Percentiles rank a stretch among this genome's conserved stretches.
These are phyloP conservation scores for Gastracanthus pulcherrimus DNA, from an alignment of 2,888 invertebrate species.

Conservation along the genomic window DNA sequence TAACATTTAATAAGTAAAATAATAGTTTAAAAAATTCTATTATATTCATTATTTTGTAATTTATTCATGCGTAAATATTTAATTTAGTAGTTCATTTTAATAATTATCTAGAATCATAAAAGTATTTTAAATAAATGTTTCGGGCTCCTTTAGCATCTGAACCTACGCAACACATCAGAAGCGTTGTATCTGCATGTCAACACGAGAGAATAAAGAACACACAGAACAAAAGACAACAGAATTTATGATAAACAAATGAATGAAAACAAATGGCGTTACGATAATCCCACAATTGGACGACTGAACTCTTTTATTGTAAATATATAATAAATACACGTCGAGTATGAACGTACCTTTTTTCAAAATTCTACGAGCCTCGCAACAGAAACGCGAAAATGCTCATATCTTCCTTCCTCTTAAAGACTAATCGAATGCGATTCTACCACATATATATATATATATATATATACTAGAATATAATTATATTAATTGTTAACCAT, in stretches of 20 bases:
- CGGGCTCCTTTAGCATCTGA: background rate
- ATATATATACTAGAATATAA: conserved; percentile 8
- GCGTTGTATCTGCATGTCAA: background rate
- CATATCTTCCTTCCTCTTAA: conserved; percentile 41
- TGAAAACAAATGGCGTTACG: conserved; percentile 6
- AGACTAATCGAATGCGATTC: conserved; percentile 20
- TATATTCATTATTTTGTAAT: too few species aligned
- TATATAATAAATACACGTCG: background rate
- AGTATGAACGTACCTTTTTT: conserved; percentile 32
- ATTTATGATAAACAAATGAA: background rate
- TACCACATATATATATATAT: conserved; percentile 10
- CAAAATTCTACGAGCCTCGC: conserved; percentile 19
- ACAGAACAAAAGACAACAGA: background rate
- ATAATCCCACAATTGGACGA: conserved; percentile 35
- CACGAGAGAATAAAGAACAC: background rate
- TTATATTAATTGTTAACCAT: conserved; percentile 33
- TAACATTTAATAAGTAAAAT: too few species aligned
- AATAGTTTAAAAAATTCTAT: too few species aligned
- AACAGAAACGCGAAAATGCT: conserved; percentile 8
- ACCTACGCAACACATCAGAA: background rate
- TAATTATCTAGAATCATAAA: too few species aligned
- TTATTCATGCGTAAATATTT: too few species aligned
- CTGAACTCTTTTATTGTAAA: conserved; percentile 47
- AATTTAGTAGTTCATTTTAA: too few species aligned
- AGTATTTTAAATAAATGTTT: background rate